These are phyloP conservation scores for Hippasteria phrygiana DNA, from an alignment of 53 echinoderm and acorn worm genomes.

Conservation along the genomic window DNA sequence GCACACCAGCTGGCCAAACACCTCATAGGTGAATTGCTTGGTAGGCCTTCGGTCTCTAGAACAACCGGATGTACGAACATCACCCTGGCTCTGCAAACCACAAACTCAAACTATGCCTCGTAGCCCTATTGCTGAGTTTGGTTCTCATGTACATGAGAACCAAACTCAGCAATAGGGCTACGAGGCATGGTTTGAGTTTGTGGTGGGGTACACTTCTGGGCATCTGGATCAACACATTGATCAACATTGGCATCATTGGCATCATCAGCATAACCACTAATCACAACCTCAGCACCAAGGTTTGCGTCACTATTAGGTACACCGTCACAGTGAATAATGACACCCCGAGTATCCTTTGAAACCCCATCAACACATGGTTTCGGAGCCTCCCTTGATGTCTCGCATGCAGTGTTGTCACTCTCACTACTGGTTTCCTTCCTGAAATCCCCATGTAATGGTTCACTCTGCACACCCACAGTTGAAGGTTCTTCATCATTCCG, in stretches of 20 bases:
- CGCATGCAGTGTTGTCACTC: background rate
- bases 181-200: background rate
- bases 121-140: background rate
- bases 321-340: no score
- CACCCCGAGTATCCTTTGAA: no score
- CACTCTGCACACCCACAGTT: background rate
- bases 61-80: background rate
- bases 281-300: background rate
- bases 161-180: background rate
- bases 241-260: background rate
- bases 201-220: background rate
- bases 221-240: background rate
- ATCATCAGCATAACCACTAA: background rate
- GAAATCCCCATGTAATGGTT: background rate
- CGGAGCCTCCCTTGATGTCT: background rate
- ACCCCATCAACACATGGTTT: no score
- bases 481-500: background rate
- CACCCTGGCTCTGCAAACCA: background rate
- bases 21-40: conserved; percentile 23
- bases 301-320: background rate
- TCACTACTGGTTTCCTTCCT: background rate
- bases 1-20: conserved; percentile 12
- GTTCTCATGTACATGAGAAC: background rate
- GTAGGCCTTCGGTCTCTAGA: conserved; percentile 2
- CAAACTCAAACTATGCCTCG: no score